Evolutionary conservation across 2,888 invertebrate genomes (phyloP), one percentile per base, ranked within the genome.

Genomic region (Lypha dubia): DNA sequence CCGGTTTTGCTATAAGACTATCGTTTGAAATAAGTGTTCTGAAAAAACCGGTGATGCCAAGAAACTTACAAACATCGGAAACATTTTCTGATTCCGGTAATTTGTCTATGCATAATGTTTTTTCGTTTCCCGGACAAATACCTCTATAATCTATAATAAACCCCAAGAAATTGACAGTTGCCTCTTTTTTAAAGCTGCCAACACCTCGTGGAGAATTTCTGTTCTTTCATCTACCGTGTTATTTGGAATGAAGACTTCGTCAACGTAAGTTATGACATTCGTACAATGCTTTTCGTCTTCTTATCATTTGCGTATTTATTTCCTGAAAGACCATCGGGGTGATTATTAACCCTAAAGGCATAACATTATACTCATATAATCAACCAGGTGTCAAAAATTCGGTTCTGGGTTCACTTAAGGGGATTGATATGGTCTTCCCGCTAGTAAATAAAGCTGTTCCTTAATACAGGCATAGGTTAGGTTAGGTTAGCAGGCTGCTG

Each of bases 331-430:
- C 87, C 28, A 87, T 86, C 8, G 89, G 89, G 1, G 90, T 89
- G 68, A 91, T 91, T 1, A 87, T 63, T 6, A 91, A 81, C 1
- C 90, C 91, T 79, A 91, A 92, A 1, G 90, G 89, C 89, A 91
- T 88, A 0, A 87, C 68, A 3, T 85, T 65, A 67, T 88, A 90
- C 85, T 91, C 88, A 62, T 87, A 91, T 5, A 89, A 82, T 7
- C 89, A 89, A 35, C 88, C 89, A 0, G 65, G 77, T 73, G 73
- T 80, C 28, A 83, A 32, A 38, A 79, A 71, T 24, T 49, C 60
- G 0, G 74, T 74, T 24, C 53, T 63, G 0, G 20, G 3, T n/a
- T 74, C 49, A 28, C 38, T 13, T 44, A 81, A n/a, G 6, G 79
- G 79, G 17, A 83, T 85, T 91, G 91, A 77, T 88, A 84, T 88